phyloP scores from a whole-genome alignment of 35 echinoderm and acorn worm genomes.

The Apostichopus parvimensis region DNA sequence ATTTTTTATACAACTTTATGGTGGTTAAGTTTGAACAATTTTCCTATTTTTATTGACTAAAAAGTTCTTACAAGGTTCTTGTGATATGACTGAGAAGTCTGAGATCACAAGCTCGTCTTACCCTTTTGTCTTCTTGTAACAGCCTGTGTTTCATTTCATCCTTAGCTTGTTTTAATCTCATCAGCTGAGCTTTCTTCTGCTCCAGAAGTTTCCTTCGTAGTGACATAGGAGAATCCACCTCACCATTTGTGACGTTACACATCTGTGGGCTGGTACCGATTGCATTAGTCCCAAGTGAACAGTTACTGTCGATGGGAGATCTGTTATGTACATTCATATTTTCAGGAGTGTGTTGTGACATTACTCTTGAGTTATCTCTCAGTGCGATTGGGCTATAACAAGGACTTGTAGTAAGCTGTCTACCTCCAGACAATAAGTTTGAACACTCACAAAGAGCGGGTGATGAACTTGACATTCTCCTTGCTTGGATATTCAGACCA shows the following conservation, averaged over 20 bases:
- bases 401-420: not conserved
- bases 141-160: not conserved
- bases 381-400: not conserved
- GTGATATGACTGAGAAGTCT: no score
- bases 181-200: slow-evolving; percentile 26
- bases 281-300: not conserved
- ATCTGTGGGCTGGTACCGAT: not conserved
- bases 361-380: no score
- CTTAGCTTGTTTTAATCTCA: slow-evolving; percentile 37
- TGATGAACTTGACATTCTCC: not conserved
- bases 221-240: not conserved
- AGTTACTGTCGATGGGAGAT: not conserved
- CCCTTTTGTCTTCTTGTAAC: slow-evolving; percentile 1
- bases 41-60: no score
- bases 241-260: not conserved
- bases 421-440: not conserved
- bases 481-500: not conserved
- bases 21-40: no score
- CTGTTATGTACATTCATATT: no score
- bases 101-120: not conserved
- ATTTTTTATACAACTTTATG: no score
- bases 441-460: not conserved
- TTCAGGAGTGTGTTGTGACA: no score
- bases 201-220: slow-evolving; percentile 8
- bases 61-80: no score